A percentile compares a stretch with the other conserved stretches of the same genome.
Conservation (phyloP, 2,113 vertebrate species). For the Eubucco bourcierii region DNA sequence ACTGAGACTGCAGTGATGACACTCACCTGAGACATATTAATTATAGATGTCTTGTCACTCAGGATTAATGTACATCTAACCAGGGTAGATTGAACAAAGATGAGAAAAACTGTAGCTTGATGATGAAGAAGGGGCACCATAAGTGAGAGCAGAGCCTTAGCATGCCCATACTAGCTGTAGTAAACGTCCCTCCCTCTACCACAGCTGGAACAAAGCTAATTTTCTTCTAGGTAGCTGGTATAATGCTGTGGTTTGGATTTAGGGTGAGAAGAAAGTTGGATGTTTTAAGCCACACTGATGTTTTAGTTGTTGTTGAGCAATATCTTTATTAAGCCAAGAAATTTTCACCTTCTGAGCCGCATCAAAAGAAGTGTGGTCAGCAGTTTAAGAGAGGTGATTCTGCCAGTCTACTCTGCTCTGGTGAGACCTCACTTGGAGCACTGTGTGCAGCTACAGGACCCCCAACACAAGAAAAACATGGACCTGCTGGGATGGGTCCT, state of each 20-base stretch:
- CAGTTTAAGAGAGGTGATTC: too few relatives aligned
- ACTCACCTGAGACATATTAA: slow-evolving; percentile 42
- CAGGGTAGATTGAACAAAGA: neutral
- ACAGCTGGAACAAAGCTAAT: neutral
- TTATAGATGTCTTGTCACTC: slow-evolving; percentile 55
- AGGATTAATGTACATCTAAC: slow-evolving; percentile 35
- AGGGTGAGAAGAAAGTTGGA: neutral
- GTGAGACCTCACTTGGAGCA: too few relatives aligned
- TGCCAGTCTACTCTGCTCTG: too few relatives aligned
- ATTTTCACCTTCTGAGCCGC: too few relatives aligned
- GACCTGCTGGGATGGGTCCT: too few relatives aligned
- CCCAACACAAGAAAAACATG: too few relatives aligned
- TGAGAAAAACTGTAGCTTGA: neutral
- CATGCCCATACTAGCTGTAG: neutral
- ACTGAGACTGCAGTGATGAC: neutral
- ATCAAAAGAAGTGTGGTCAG: too few relatives aligned
- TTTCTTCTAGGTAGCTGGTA: neutral
- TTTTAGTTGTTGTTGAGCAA: neutral
- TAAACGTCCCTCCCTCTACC: neutral
- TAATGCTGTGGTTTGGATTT: neutral
- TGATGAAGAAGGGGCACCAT: neutral
- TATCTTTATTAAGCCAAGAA: neutral
- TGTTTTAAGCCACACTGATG: neutral
- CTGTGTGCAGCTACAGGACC: too few relatives aligned
- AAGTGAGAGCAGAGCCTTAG: neutral